Percentiles rank a stretch among this genome's conserved stretches.
These are phyloP conservation scores for Tanaodytes sp. DNA, from an alignment of 2,888 invertebrate species.

Conservation along the genomic window DNA sequence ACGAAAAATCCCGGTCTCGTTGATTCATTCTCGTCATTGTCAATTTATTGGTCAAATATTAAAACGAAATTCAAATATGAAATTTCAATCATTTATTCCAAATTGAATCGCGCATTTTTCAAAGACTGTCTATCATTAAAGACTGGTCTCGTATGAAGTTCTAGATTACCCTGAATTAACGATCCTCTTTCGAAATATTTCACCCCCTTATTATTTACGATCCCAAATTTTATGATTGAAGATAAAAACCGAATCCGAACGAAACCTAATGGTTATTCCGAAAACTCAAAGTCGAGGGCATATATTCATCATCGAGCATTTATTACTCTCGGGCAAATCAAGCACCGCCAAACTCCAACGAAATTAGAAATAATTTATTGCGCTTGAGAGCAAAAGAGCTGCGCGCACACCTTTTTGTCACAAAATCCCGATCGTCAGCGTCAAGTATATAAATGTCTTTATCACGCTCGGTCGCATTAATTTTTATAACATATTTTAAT, in stretches of 20 bases:
- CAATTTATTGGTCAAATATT: too few relatives aligned
- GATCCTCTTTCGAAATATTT: too few relatives aligned
- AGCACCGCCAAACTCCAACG: slow-evolving; percentile 21
- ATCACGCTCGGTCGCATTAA: slow-evolving; percentile 30
- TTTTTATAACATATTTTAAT: slow-evolving; percentile 40
- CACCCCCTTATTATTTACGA: slow-evolving; percentile 16
- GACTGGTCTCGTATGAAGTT: too few relatives aligned
- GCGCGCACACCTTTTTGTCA: slow-evolving; percentile 35
- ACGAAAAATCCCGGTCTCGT: too few relatives aligned
- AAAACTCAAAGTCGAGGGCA: slow-evolving; percentile 23
- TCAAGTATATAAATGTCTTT: slow-evolving; percentile 46
- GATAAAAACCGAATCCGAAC: slow-evolving; percentile 10
- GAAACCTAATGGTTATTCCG: slow-evolving; percentile 38
- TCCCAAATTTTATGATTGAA: slow-evolving; percentile 16
- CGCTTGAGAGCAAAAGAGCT: slow-evolving; percentile 37
- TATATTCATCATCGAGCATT: slow-evolving; percentile 36
- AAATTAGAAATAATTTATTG: slow-evolving; percentile 42
- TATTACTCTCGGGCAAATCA: slow-evolving; percentile 36
- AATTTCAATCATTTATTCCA: too few relatives aligned
- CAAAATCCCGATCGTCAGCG: slow-evolving; percentile 2
- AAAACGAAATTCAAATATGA: neutral
- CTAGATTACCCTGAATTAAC: too few relatives aligned
- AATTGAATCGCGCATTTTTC: neutral
- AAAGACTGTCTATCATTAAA: too few relatives aligned
- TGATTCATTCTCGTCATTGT: too few relatives aligned